Evolutionary conservation across 2,888 invertebrate species (phyloP), one percentile per base, ranked within the genome.

Genomic region (Serrognathus titanus): DNA sequence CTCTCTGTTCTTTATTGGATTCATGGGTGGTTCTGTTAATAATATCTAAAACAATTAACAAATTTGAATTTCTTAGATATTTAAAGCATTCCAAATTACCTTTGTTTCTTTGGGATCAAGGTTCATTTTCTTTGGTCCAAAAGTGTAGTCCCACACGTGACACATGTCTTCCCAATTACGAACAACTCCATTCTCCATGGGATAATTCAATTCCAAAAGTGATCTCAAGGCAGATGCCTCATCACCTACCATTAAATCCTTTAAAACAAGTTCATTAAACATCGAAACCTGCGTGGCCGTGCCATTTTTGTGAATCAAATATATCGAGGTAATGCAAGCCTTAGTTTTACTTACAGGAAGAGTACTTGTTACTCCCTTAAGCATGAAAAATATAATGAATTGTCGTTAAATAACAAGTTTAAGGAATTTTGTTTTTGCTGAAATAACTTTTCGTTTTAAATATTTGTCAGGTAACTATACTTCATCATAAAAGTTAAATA

Each of bases 171-270:
- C 97, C 99, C 99, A 99, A 78, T 97, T 97, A 38, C 88, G 79
- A 0, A 88, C 88, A 55, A 88, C 96, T 58, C 99, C 99, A 85
- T 99, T 99, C 78, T 99, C 97, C 99, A 99, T 99, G 0, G 99
- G 99, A 81, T 99, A 99, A 75, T 92, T 95, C 64, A 99, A 93
- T 81, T 99, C 98, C 59, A 99, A 81, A 86, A 98, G 90, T 5
- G 98, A 97, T 51, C 99, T 84, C 57, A 99, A 83, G 72, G 96
- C 91, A 57, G 97, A 97, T 1, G 98, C 98, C 80, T 99, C 99
- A 85, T 99, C 98, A 4, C 99, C 99, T 2, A 99, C 92, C 97
- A 99, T 98, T 72, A 99, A 84, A 78, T 99, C 98, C 97, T 99
- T 82, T 63, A 81, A 79, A 68, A 53, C 67, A 62, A 40, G 41